Evolutionary conservation across 2,113 vertebrate genomes (phyloP).

Genomic region (Oenanthe melanoleuca): DNA sequence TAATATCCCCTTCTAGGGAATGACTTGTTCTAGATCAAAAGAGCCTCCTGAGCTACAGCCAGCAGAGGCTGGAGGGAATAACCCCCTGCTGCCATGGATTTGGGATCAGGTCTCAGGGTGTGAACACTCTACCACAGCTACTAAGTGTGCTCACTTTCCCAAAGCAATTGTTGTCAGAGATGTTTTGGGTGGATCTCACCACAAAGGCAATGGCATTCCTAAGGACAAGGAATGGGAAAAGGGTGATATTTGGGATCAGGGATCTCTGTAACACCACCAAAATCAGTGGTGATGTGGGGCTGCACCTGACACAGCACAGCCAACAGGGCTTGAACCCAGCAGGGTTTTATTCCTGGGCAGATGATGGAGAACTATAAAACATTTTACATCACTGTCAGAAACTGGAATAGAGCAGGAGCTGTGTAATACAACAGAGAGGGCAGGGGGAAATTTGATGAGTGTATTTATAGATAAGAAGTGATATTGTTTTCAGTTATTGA

Average conservation of each 20-base stretch:
- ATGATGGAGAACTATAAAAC: not conserved
- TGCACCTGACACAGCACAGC: not conserved
- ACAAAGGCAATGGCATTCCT: not conserved
- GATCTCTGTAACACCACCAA: not conserved
- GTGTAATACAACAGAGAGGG: not conserved
- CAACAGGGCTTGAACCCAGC: not conserved
- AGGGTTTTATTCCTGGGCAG: not conserved
- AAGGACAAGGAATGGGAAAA: not conserved
- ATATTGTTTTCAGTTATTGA: not conserved
- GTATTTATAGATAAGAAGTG: not conserved
- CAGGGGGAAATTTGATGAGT: not conserved
- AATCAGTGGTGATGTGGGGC: accelerated
- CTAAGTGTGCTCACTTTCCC: not conserved
- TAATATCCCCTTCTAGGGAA: not conserved
- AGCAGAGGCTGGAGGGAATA: not conserved
- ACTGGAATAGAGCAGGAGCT: not conserved
- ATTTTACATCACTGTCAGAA: not conserved
- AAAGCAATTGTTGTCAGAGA: not conserved
- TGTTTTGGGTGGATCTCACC: not conserved
- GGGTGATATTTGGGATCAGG: not conserved
- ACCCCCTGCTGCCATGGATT: not conserved
- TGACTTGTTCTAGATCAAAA: not conserved
- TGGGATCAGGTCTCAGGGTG: not conserved
- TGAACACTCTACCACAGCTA: not conserved
- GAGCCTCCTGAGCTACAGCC: not conserved